These are phyloP conservation scores for Ictalurus furcatus DNA, from an alignment of 2,113 vertebrate genomes.

Conservation along the genomic window DNA sequence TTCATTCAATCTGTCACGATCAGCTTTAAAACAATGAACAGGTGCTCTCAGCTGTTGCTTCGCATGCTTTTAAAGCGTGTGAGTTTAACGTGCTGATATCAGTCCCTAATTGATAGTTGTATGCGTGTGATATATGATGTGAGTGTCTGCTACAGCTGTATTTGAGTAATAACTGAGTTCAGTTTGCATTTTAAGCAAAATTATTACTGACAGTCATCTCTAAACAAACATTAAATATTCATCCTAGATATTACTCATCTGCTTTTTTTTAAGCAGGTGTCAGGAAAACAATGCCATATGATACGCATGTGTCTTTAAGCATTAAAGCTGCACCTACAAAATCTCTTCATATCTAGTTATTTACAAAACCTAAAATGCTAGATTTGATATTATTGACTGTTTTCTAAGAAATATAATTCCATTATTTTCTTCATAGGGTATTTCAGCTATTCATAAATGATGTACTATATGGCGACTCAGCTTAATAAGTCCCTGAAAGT, in stretches of 20 bases:
- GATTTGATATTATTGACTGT: neutral
- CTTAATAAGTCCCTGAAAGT: neutral
- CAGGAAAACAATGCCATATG: neutral
- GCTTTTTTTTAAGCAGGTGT: neutral
- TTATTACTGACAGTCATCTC: neutral
- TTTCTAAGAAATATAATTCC: neutral
- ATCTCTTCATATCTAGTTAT: neutral
- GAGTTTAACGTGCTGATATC: constrained; percentile 2
- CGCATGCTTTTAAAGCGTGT: neutral
- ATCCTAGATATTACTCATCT: neutral
- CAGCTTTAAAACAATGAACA: constrained; percentile 65
- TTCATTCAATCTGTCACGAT: constrained; percentile 29
- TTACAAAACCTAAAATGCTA: neutral
- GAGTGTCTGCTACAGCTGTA: neutral
- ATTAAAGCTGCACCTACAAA: neutral
- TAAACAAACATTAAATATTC: neutral
- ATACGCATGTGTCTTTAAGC: neutral
- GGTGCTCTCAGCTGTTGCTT: constrained; percentile 52
- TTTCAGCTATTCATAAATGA: neutral
- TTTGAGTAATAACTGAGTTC: neutral
- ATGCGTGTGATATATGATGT: neutral
- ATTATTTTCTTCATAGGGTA: neutral
- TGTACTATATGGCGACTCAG: neutral
- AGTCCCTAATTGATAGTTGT: constrained; percentile 1
- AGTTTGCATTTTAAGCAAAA: neutral